Base-by-base conservation (phyloP, 2,113 vertebrate species). In the Mastomys coucha region DNA sequence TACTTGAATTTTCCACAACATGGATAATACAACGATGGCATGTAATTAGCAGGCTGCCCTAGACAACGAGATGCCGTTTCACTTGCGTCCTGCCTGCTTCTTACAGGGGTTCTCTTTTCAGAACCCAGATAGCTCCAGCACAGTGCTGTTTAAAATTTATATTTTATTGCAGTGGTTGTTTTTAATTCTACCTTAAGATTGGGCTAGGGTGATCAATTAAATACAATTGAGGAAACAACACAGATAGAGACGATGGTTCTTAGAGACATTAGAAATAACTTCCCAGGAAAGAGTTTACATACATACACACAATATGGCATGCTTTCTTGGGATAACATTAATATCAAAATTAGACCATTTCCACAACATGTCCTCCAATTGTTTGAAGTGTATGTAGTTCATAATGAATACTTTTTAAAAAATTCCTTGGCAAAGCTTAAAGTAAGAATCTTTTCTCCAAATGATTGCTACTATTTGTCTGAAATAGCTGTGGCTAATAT, bases 1-100 rank as follows among this genome's bases (percentile, higher is more conserved):
- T 45, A 95, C 96, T 95, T 96, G 88, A 92, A 65, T 98, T 97
- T 98, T 97, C 97, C 75, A 24, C 60, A 67, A 96, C 95, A 87
- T 2, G 22, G 91, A 81, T 96, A 98, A 97, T 0, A 56, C 76
- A 93, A 91, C 89, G 92, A 97, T 96, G 87, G 94, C 77, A 96
- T 0, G 92, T 96, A 98, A 97, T 98, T 98, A 99, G 97, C 97
- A 97, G 97, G 94, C 94, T 97, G 96, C 97, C 97, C 96, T 92
- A 97, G 97, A 98, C 97, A 97, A 85, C 17, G 95, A 97, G 98
- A 98, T 96, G 97, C 77, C 73, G 75, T 45, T 89, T 81, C 97
- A 96, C 58, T 36, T 87, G 73, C 20, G 51, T 56, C 84, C 24
- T 93, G 96, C 91, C n/a, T 86, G 94, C 80, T 86, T 95, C 85